phyloP scores from a whole-genome alignment of 2,113 vertebrate species.

The Gnathonemus echidnorhynchus region DNA sequence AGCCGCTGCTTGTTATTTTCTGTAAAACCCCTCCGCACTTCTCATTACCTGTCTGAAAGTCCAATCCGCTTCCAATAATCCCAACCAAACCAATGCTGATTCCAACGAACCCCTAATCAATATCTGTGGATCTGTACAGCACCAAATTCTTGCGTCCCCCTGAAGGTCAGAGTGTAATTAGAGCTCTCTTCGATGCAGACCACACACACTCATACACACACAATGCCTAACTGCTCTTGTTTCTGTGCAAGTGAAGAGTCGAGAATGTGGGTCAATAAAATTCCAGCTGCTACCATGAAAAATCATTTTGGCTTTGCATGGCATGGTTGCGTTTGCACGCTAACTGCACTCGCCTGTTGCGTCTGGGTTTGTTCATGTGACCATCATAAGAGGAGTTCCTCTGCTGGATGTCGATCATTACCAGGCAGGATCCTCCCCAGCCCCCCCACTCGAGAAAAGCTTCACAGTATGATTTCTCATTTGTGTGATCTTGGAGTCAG shows the following conservation, averaged over 20 bases:
- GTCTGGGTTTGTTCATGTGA: background rate
- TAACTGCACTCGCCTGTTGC: background rate
- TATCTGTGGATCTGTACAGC: background rate
- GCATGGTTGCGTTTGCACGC: background rate
- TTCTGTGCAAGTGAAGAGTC: background rate
- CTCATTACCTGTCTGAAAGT: background rate
- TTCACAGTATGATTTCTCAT: background rate
- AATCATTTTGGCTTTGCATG: background rate
- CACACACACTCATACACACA: background rate
- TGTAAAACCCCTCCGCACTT: background rate
- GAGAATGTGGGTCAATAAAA: background rate
- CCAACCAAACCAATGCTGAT: background rate
- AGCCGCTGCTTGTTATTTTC: background rate
- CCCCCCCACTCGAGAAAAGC: background rate
- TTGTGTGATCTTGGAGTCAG: background rate
- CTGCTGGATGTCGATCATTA: background rate
- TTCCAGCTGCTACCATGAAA: background rate
- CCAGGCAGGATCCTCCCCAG: background rate
- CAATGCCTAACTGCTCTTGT: background rate
- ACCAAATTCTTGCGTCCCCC: background rate
- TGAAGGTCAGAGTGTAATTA: background rate
- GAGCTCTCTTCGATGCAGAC: background rate
- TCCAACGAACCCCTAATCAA: background rate
- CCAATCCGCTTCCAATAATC: background rate
- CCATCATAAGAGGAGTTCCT: background rate